Evolutionary conservation across 2,113 vertebrate genomes (phyloP), one percentile per base, ranked within the genome.

Genomic region (Corythaixoides concolor): DNA sequence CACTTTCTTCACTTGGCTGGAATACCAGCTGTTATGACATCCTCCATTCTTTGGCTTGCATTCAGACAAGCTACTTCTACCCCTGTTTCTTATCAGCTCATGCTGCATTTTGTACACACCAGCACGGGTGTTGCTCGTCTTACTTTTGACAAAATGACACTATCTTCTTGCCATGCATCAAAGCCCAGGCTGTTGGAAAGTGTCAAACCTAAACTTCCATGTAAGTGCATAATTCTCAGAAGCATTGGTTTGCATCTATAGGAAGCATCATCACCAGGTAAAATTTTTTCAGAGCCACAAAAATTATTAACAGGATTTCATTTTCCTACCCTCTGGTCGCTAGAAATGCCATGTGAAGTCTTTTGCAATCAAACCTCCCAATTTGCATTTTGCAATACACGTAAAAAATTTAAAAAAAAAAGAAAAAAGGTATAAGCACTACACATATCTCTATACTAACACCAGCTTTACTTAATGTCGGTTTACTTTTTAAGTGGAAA

Each of bases 61-160:
- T 89, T 94, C 88, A 93, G 62, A 79, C 56, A 88, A 68, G 45
- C 53, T 76, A 13, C 66, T 92, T 92, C 69, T 39, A 91, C 85
- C 52, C 14, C 81, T 93, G 39, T 47, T 91, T 93, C 62, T 68
- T 93, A 89, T 87, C 70, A 96, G 15, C 19, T 89, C 20, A 30
- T 68, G 49, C 39, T 79, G 62, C 49, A 64, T 75, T 93, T 94
- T 79, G 56, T 87, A 78, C 30, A 68, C 27, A 85, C 11, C 20
- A 76, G 17, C 32, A 70, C 22, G 0, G 2, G 8, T 81, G 53
- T 3, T 52, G 12, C 45, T 39, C 45, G 32, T 76, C 33, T 75
- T 59, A 72, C n/a, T 89, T 89, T 58, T 1, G 3, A 64, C 18
- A 49, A 78, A 90, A 68, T 81, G 43, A 39, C 9, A 15, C 12